Evolutionary conservation across 2,797 vertebrate genomes (phyloP).

Genomic region (Halcyon leucocephala): DNA sequence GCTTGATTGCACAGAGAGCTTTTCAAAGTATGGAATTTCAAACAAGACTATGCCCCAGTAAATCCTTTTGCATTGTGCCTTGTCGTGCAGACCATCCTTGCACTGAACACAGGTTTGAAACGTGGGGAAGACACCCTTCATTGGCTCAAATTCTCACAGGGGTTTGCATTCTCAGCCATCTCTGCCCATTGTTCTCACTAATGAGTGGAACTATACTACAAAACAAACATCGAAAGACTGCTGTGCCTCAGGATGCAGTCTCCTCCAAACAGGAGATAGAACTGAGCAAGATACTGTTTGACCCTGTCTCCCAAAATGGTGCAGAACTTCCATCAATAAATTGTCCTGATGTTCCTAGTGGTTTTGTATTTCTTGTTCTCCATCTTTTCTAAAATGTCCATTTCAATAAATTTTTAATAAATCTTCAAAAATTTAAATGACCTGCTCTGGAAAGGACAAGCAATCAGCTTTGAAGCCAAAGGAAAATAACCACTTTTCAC

Average conservation of each 20-base stretch:
- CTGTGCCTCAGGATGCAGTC: neutral
- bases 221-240: neutral
- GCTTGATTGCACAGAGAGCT: neutral
- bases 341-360: neutral
- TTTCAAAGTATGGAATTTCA: neutral
- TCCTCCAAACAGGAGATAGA: neutral
- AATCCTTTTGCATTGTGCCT: neutral
- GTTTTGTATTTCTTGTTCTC: neutral
- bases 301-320: neutral
- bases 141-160: neutral
- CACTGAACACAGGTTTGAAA: conserved; percentile 8
- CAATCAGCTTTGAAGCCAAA: conserved; percentile 8
- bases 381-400: neutral
- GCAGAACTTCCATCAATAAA: neutral
- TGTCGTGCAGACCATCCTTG: neutral
- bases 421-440: conserved; percentile 6
- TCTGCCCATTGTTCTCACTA: neutral
- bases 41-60: neutral
- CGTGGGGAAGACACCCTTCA: neutral
- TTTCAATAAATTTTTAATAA: neutral
- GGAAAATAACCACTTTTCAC: conserved; percentile 48
- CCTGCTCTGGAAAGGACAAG: conserved; percentile 22
- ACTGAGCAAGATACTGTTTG: neutral
- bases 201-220: neutral
- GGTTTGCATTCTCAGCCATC: neutral